Evolutionary conservation across 2,888 invertebrate species (phyloP), one percentile per base, ranked within the genome.

Genomic region (Subacronicta megacephala): DNA sequence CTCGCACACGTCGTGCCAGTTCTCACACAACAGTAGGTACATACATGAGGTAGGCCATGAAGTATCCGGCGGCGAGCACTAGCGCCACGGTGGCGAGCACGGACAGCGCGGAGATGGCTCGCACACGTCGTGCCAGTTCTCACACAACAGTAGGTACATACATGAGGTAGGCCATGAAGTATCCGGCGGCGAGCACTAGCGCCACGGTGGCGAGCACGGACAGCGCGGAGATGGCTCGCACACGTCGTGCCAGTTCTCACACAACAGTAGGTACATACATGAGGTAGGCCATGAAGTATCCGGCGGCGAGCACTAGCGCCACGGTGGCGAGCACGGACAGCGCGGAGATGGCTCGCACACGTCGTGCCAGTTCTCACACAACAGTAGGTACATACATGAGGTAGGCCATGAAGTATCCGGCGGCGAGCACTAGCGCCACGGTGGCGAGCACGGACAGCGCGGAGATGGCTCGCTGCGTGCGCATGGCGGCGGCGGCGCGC

Each of bases 351-450:
- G 65, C 60, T 12, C 61, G 23, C 23, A 23, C 23, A 23, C 6
- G 7, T 7, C 9, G 26, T 26, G 26, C 26, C 26, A 10, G 26
- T 31, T 5, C n/a, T 13, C 9, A 16, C n/a, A 16, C 36, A 36
- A 12, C 35, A 35, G 6, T 20, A 26, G 3, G 26, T 62, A 81
- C 83, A 80, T 62, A 84, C 85, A 97, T 97, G 71, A 83, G 80
- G 52, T 83, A 97, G 10, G 97, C 96, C 97, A 98, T 97, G 69
- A 97, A 95, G 89, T 97, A 98, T 7, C 98, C 98, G 66, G 97
- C 83, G 60, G 74, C 96, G 62, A 97, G 77, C 63, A 87, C 97
- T 81, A 98, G 96, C 51, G 96, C 90, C 47, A 98, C 94, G 15
- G 98, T 97, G 55, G 96, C 96, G 47, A 97, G 81, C 43, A 98